Conservation (phyloP, 2,797 vertebrate species). For the Falco naumanni region DNA sequence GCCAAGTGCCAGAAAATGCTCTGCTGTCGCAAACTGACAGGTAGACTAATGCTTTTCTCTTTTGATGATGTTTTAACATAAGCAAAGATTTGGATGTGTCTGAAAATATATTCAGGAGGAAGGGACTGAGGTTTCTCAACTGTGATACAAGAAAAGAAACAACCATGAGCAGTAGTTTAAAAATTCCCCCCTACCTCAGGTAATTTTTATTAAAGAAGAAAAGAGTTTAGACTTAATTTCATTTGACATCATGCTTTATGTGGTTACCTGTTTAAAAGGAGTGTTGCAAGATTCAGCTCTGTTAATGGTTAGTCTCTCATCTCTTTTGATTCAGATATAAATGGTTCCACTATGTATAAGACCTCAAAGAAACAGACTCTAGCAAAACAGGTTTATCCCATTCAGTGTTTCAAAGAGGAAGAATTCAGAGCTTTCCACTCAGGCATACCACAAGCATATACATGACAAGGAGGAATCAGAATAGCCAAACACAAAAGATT, state of each 20-base stretch:
- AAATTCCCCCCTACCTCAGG: rapidly evolving
- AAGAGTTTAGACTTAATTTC: not conserved
- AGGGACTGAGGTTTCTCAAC: not conserved
- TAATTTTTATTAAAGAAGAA: not conserved
- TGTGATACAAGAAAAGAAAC: not conserved
- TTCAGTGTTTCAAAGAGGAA: not conserved
- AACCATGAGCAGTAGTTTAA: not conserved
- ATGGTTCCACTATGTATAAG: not conserved
- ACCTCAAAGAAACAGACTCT: not conserved
- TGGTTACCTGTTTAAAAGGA: not conserved
- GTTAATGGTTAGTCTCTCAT: not conserved
- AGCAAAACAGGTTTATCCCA: not conserved
- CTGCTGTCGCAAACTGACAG: not conserved
- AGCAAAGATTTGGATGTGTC: not conserved
- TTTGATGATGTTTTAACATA: not conserved
- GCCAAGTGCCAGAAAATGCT: not conserved
- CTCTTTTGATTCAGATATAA: not conserved
- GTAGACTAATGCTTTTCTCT: not conserved
- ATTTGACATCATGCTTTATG: not conserved
- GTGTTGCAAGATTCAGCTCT: not conserved
- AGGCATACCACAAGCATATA: not conserved
- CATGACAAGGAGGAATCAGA: not conserved
- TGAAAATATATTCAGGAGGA: not conserved
- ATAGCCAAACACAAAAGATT: not conserved
- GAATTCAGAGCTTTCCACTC: not conserved